Conservation (phyloP, 2,888 invertebrate species). For the Tribolium freemani region DNA sequence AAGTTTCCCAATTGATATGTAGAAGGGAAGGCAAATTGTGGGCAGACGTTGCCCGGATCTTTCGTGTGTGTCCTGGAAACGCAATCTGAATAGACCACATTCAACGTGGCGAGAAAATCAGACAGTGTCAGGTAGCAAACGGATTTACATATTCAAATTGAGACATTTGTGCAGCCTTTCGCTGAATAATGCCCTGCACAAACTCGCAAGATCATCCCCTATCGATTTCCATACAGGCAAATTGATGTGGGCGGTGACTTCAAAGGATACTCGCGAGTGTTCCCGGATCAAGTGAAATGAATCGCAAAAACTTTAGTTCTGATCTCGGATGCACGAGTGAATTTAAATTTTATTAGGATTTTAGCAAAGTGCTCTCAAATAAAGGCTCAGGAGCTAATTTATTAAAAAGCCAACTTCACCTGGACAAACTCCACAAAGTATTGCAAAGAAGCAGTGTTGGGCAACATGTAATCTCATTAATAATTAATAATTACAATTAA, state of each 20-base stretch:
- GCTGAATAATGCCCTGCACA: slow-evolving; percentile 35
- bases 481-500: too few species aligned
- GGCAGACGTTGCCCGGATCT: slow-evolving; percentile 9
- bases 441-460: too few species aligned
- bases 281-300: slow-evolving; percentile 18
- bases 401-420: not conserved
- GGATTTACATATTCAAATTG: slow-evolving; percentile 41
- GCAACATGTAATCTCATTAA: too few species aligned
- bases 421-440: too few species aligned
- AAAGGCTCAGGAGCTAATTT: slow-evolving; percentile 7
- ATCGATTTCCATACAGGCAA: slow-evolving; percentile 26
- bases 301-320: slow-evolving; percentile 29
- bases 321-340: slow-evolving; percentile 1
- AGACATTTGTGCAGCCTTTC: slow-evolving; percentile 36
- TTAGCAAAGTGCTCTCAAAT: not conserved
- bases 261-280: slow-evolving; percentile 17
- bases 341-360: slow-evolving; percentile 27
- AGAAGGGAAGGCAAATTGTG: slow-evolving; percentile 18
- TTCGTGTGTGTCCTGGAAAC: slow-evolving; percentile 21
- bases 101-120: slow-evolving; percentile 34
- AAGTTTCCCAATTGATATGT: slow-evolving; percentile 32
- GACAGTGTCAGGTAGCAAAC: slow-evolving; percentile 37
- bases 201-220: slow-evolving; percentile 21
- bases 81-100: slow-evolving; percentile 28
- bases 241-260: slow-evolving; percentile 25